Conservation (phyloP, 2,113 vertebrate genomes). For the Corydoras maculifer region DNA sequence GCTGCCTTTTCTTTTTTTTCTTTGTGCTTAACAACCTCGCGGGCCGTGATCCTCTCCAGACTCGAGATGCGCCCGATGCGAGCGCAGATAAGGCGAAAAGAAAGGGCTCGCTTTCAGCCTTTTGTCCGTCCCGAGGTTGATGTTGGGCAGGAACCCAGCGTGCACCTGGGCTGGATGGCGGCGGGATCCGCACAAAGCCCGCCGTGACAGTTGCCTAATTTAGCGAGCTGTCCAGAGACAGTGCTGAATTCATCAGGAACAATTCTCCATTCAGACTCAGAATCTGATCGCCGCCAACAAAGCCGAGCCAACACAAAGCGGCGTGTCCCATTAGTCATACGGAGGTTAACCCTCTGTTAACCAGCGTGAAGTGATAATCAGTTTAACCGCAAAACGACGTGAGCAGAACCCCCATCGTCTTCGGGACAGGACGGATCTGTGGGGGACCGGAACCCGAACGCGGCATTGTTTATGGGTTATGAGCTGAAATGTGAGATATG, state of each 20-base stretch:
- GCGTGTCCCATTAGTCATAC: constrained; percentile 19
- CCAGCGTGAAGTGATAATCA: neutral
- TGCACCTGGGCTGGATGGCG: constrained; percentile 32
- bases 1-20: too few relatives aligned
- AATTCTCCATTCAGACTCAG: constrained; percentile 44
- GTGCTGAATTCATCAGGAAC: constrained; percentile 29
- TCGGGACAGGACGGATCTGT: too few relatives aligned
- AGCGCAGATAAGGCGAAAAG: neutral
- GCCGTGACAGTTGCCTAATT: constrained; percentile 45
- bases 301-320: constrained; percentile 39
- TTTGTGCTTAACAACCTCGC: constrained; percentile 1
- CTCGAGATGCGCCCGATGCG: neutral
- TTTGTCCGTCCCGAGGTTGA: constrained; percentile 25
- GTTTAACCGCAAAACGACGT: neutral
- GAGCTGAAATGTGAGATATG: too few relatives aligned
- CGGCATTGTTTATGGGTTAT: too few relatives aligned
- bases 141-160: constrained; percentile 18
- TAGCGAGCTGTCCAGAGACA: constrained; percentile 49
- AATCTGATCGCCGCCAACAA: constrained; percentile 54
- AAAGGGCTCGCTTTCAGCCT: constrained; percentile 10
- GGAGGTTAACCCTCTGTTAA: neutral
- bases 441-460: too few relatives aligned
- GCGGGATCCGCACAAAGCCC: constrained; percentile 38
- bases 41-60: neutral
- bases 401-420: neutral